These are phyloP conservation scores for Leptatherina wallacei DNA, from an alignment of 2,797 vertebrate genomes.

Conservation along the genomic window DNA sequence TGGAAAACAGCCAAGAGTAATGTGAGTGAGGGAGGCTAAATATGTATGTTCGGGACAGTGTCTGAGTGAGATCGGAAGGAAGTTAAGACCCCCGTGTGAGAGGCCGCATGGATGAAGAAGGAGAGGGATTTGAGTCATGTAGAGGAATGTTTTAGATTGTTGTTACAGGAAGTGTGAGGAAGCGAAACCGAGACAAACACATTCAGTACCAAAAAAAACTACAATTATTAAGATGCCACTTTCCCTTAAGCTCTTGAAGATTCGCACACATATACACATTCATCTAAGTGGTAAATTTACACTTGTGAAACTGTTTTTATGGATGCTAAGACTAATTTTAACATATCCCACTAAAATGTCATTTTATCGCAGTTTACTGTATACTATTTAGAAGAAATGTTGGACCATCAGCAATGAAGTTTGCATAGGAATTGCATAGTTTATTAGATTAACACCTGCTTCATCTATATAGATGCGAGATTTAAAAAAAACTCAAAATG, in stretches of 20 bases:
- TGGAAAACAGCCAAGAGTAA: constrained; percentile 1
- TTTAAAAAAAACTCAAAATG: background rate
- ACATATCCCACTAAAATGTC: background rate
- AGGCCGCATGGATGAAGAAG: constrained; percentile 14
- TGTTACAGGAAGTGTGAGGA: constrained; percentile 54
- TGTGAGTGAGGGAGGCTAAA: constrained; percentile 17
- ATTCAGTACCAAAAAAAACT: constrained; percentile 4
- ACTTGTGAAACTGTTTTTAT: background rate
- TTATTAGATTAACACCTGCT: background rate
- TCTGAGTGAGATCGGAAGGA: constrained; percentile 52
- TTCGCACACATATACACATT: background rate
- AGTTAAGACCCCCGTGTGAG: constrained; percentile 18
- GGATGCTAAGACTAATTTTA: background rate
- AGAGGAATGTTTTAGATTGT: constrained; percentile 49
- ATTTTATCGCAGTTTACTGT: background rate
- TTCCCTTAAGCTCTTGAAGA: constrained; percentile 13
- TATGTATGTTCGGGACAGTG: constrained; percentile 21
- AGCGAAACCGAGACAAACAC: constrained; percentile 4
- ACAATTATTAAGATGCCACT: constrained; percentile 19
- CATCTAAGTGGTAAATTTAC: background rate
- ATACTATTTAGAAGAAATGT: background rate
- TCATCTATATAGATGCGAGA: background rate
- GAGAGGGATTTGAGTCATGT: constrained; percentile 60
- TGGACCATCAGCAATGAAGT: background rate
- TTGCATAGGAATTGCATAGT: background rate